Conservation (phyloP, 2,113 vertebrate genomes). For the Antennarius striatus region DNA sequence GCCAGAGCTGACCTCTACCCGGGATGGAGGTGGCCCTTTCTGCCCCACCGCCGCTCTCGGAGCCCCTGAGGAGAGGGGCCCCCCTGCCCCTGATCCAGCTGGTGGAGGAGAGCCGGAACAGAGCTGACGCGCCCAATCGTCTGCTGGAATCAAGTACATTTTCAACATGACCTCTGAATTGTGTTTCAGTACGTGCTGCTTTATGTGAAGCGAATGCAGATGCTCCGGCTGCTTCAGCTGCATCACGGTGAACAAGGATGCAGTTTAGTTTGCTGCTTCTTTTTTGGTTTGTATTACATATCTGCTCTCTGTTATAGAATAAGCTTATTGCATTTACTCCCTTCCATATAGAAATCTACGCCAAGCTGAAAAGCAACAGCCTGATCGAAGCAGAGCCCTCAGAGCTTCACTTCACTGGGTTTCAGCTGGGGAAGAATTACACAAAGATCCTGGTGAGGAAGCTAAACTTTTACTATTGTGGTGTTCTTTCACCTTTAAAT, state of each 20-base stretch:
- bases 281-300: no score
- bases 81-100: conserved; percentile 81
- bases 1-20: conserved; percentile 21
- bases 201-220: not conserved
- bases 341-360: conserved; percentile 80
- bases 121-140: conserved; percentile 76
- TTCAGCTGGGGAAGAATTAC: conserved; percentile 83
- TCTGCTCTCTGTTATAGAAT: not conserved
- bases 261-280: no score
- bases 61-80: conserved; percentile 53
- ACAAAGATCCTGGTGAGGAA: conserved; percentile 83
- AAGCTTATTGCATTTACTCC: not conserved
- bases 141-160: conserved; percentile 86
- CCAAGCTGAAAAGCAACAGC: conserved; percentile 79
- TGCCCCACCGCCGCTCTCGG: conserved; percentile 18
- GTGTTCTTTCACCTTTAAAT: not conserved
- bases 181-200: not conserved
- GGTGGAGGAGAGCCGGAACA: conserved; percentile 79
- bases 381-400: conserved; percentile 85
- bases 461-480: not conserved
- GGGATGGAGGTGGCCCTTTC: conserved; percentile 79
- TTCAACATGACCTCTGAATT: conserved; percentile 1
- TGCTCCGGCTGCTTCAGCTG: no score
- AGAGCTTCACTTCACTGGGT: conserved; percentile 90
- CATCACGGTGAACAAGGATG: no score